Evolutionary conservation across 2,888 invertebrate species (phyloP).

Genomic region (Drosophila differens): DNA sequence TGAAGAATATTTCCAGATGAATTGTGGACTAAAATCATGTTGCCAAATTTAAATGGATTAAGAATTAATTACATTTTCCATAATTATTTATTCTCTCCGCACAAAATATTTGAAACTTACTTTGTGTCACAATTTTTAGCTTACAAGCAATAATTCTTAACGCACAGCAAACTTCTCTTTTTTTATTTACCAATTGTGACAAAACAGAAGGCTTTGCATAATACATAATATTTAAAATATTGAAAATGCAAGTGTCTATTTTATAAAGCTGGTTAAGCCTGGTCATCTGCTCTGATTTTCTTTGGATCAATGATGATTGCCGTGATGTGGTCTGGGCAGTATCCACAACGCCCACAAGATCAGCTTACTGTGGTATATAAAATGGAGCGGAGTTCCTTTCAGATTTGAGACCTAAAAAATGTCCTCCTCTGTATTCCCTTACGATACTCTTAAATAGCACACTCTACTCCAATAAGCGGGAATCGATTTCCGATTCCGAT

Average conservation of each 20-base stretch:
- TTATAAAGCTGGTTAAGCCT: background rate
- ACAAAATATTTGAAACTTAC: background rate
- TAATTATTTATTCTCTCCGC: background rate
- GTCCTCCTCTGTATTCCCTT: background rate
- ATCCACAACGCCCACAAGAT: background rate
- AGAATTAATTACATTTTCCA: background rate
- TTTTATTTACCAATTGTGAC: too few species aligned
- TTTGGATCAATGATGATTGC: too few species aligned
- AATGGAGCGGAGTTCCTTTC: background rate
- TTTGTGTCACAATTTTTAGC: background rate
- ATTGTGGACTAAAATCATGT: background rate
- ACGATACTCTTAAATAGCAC: background rate
- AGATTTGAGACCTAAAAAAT: background rate
- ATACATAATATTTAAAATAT: too few species aligned
- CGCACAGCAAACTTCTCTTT: background rate
- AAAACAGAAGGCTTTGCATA: too few species aligned
- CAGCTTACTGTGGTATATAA: background rate
- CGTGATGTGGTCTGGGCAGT: background rate
- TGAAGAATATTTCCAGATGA: background rate
- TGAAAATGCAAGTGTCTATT: background rate
- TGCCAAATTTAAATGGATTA: constrained; percentile 2
- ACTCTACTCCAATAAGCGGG: background rate
- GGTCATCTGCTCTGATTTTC: too few species aligned
- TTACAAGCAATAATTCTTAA: background rate
- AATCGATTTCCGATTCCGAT: background rate